Percentiles rank a stretch among this genome's conserved stretches.
These are phyloP conservation scores for Sandelia bainsii DNA, from an alignment of 2,797 vertebrate genomes.

Conservation along the genomic window DNA sequence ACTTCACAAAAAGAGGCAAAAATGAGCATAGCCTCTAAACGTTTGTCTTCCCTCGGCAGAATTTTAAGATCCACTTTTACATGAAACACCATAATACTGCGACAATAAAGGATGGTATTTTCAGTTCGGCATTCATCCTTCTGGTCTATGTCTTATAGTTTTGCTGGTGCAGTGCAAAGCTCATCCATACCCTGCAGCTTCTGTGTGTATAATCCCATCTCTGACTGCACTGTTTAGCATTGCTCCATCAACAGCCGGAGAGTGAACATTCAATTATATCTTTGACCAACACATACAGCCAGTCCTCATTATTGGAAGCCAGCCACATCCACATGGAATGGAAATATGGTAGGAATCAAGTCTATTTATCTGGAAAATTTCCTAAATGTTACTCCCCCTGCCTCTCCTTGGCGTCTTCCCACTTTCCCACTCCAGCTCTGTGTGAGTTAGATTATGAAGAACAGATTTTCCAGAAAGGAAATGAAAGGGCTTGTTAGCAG, in stretches of 20 bases:
- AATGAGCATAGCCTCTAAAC: background rate
- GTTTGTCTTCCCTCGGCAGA: background rate
- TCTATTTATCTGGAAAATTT: slow-evolving; percentile 62
- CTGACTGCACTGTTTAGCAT: slow-evolving; percentile 47
- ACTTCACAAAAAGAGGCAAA: background rate
- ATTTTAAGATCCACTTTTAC: slow-evolving; percentile 3
- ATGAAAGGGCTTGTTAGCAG: slow-evolving; percentile 91
- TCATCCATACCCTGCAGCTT: slow-evolving; percentile 56
- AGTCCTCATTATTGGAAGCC: slow-evolving; percentile 52
- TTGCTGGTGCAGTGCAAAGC: slow-evolving; percentile 32
- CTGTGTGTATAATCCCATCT: slow-evolving; percentile 59
- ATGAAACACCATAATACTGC: slow-evolving; percentile 1
- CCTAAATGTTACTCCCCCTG: slow-evolving; percentile 65
- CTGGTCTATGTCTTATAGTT: slow-evolving; percentile 31
- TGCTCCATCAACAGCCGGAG: slow-evolving; percentile 49
- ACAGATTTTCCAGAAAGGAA: slow-evolving; percentile 97
- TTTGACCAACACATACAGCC: slow-evolving; percentile 61
- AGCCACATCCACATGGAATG: slow-evolving; percentile 61
- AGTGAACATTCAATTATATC: slow-evolving; percentile 64
- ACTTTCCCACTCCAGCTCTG: slow-evolving; percentile 70
- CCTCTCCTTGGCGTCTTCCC: slow-evolving; percentile 65
- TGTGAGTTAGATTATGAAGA: slow-evolving; percentile 90
- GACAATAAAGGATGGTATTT: slow-evolving; percentile 9
- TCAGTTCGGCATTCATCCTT: slow-evolving; percentile 5
- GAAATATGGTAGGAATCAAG: slow-evolving; percentile 67